A percentile compares a stretch with the other conserved stretches of the same genome.
Conservation (phyloP, 2,797 vertebrate species). For the Chanos chanos region DNA sequence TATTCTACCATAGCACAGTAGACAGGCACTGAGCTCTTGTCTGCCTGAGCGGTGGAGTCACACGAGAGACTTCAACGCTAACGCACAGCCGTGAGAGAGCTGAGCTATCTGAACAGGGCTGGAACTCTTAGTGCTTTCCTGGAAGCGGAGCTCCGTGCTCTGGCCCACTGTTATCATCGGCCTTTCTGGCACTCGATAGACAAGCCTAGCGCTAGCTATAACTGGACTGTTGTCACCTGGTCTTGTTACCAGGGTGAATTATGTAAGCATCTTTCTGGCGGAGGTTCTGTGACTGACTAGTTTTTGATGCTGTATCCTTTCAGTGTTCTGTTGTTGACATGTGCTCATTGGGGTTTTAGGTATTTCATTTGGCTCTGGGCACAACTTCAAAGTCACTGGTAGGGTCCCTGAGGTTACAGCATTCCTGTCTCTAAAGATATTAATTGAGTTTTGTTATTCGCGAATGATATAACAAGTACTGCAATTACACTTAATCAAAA, state of each 20-base stretch:
- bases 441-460: too few relatives aligned
- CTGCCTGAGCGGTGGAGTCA: too few relatives aligned
- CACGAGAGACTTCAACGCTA: too few relatives aligned
- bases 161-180: not conserved
- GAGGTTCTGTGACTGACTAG: not conserved
- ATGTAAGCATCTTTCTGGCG: not conserved
- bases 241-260: too few relatives aligned
- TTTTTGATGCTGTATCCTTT: conserved; percentile 13
- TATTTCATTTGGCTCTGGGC: too few relatives aligned
- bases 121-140: not conserved
- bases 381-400: too few relatives aligned
- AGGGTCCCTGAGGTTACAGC: too few relatives aligned
- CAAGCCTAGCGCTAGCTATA: conserved; percentile 32
- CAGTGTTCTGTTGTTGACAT: conserved; percentile 3
- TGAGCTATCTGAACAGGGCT: not conserved
- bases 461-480: too few relatives aligned
- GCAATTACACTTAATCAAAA: too few relatives aligned
- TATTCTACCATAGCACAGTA: not conserved
- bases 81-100: too few relatives aligned
- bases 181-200: conserved; percentile 2
- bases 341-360: not conserved
- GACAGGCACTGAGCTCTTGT: not conserved
- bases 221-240: conserved; percentile 20
- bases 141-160: not conserved
- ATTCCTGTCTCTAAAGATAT: not conserved